Evolutionary conservation across 37 sponge, comb jelly and placozoan species (phyloP), one percentile per base, ranked within the genome.

Genomic region (Theonella swinhoei): DNA sequence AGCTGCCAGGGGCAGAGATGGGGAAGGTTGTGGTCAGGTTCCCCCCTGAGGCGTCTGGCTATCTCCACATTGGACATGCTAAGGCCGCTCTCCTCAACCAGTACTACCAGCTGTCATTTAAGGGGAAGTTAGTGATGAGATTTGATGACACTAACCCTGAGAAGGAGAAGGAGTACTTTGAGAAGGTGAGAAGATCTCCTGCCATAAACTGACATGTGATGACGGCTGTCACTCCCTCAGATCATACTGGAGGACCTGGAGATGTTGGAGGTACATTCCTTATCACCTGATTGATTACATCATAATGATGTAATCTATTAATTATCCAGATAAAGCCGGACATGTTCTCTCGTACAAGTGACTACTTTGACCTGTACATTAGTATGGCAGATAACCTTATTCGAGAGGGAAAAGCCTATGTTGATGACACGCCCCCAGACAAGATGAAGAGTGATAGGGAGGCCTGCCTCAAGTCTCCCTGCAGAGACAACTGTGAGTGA

Each of bases 101-200:
- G 83, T 72, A 96, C 84, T 98, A 98, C 78, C 95, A 96, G 85
- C 84, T 65, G 62, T 33, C 76, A 1, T 98, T 89, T 71, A 86
- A 91, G 39, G 99, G 99, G 0, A 80, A 88, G 58, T 81, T 98
- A 22, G 68, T 98, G 39, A 96, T 98, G 96, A 83, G 99, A 62
- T 98, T 98, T 83, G 99, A 98, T 72, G 99, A 98, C 85, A 98
- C 99, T n/a, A 98, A 98, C 80, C 99, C 99, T 1, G 96, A 89
- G 64, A 98, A 98, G 74, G 99, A 98, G 81, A 92, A 98, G 36
- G 93, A 65, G 31, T 79, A 94, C 33, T 98, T 96, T 86, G 99
- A 98, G 64, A 87, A 97, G 89, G 96, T 96, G 54, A 47, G 14
- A 47, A 17, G 54, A 7, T 47, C 14, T 47, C 7, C 14, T 47